phyloP scores from a whole-genome alignment of 2,888 invertebrate genomes.

The Melipona beecheii region DNA sequence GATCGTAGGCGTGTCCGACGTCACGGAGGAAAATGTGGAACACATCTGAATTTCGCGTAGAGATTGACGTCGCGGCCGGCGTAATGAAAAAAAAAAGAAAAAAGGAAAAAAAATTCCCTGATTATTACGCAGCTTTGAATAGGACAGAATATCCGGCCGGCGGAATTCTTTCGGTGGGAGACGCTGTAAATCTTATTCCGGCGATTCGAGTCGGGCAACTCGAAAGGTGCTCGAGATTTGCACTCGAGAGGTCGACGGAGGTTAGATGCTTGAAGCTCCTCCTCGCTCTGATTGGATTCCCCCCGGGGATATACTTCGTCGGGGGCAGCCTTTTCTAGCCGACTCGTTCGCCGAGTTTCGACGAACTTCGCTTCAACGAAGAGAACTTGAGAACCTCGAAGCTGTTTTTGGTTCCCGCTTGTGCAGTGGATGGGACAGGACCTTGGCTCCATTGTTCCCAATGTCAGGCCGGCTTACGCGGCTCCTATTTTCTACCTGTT shows the following conservation, averaged over 20 bases:
- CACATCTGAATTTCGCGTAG: background rate
- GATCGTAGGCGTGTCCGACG: background rate
- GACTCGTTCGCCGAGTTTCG: conserved; percentile 38
- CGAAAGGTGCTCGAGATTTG: conserved; percentile 62
- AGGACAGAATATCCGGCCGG: background rate
- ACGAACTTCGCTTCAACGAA: no score
- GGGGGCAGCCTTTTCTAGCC: conserved; percentile 57
- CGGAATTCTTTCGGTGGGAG: conserved; percentile 27
- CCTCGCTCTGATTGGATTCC: conserved; percentile 69
- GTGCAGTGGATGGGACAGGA: no score
- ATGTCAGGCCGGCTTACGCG: conserved; percentile 59
- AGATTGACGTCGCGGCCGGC: conserved; percentile 19
- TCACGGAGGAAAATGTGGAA: background rate
- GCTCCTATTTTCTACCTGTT: conserved; percentile 14
- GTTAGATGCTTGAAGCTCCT: conserved; percentile 55
- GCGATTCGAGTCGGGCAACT: conserved; percentile 38
- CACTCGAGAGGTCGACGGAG: conserved; percentile 47
- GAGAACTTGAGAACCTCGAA: no score
- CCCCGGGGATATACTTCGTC: conserved; percentile 58
- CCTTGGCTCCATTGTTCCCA: conserved; percentile 60
- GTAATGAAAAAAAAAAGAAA: conserved; percentile 47
- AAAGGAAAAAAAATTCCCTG: conserved; percentile 8
- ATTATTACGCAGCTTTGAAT: conserved; percentile 44
- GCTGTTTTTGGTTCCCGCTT: no score
- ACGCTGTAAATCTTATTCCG: conserved; percentile 60